phyloP scores from a whole-genome alignment of 1,140 invertebrate genomes.

The Drosophila miranda region DNA sequence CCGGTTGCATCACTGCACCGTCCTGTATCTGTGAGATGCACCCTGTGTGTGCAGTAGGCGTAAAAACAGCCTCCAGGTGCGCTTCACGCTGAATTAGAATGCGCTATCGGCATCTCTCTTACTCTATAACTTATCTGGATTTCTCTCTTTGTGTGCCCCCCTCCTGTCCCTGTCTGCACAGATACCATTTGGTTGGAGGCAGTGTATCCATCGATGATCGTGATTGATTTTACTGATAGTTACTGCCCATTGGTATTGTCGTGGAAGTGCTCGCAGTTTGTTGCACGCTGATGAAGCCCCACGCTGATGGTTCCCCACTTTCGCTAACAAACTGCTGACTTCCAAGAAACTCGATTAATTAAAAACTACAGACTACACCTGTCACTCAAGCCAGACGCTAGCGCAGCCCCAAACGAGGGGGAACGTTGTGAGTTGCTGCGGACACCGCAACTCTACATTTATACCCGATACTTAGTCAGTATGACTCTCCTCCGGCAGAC shows the following conservation, averaged over 20 bases:
- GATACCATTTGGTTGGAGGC: slow-evolving; percentile 6
- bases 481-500: no score
- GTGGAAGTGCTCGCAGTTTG: slow-evolving; percentile 21
- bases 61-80: slow-evolving; percentile 76
- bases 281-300: not conserved
- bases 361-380: slow-evolving; percentile 42
- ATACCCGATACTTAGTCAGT: no score
- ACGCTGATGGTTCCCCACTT: no score
- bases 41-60: slow-evolving; percentile 52
- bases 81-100: slow-evolving; percentile 82
- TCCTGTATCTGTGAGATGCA: slow-evolving; percentile 13
- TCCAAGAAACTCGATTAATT: slow-evolving; percentile 55
- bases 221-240: slow-evolving; percentile 60
- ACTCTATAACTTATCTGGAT: not conserved
- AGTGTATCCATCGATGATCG: slow-evolving; percentile 27
- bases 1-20: slow-evolving; percentile 19
- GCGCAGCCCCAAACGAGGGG: not conserved
- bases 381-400: slow-evolving; percentile 47
- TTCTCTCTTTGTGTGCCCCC: slow-evolving; percentile 5
- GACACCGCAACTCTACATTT: no score
- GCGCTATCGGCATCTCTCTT: slow-evolving; percentile 45
- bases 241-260: slow-evolving; percentile 41
- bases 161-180: not conserved
- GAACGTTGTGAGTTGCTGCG: no score
- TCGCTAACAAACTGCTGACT: slow-evolving; percentile 34